Conservation (phyloP, 1,140 invertebrate species). For the Aphaenogaster floridana region DNA sequence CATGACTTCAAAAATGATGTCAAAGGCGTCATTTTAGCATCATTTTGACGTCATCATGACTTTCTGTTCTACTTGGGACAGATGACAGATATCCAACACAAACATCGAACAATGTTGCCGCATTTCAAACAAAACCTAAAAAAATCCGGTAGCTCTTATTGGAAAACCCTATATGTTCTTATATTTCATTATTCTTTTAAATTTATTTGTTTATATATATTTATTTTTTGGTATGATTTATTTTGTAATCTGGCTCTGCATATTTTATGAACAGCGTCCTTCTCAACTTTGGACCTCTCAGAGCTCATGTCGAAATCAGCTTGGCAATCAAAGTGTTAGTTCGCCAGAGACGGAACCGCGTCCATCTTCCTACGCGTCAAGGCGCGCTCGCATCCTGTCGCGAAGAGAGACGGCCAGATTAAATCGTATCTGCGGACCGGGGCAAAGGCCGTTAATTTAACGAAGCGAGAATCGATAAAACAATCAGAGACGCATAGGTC, state of each 20-base stretch:
- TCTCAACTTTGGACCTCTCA: neutral
- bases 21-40: too few relatives aligned
- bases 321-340: neutral
- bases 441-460: slow-evolving; percentile 29
- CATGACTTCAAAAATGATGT: too few relatives aligned
- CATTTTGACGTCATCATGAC: too few relatives aligned
- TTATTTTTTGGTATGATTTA: neutral
- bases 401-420: neutral
- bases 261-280: neutral
- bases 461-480: slow-evolving; percentile 43
- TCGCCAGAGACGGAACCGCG: neutral
- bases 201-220: neutral
- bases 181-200: neutral
- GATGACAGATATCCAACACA: too few relatives aligned
- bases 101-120: too few relatives aligned
- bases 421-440: neutral
- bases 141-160: too few relatives aligned
- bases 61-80: too few relatives aligned
- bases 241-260: neutral
- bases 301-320: neutral
- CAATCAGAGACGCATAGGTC: slow-evolving; percentile 40
- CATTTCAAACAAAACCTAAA: too few relatives aligned
- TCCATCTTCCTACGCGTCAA: neutral
- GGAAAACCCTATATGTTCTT: too few relatives aligned
- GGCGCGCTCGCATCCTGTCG: neutral